Conservation (phyloP, 1,140 invertebrate species). For the Homarus americanus region DNA sequence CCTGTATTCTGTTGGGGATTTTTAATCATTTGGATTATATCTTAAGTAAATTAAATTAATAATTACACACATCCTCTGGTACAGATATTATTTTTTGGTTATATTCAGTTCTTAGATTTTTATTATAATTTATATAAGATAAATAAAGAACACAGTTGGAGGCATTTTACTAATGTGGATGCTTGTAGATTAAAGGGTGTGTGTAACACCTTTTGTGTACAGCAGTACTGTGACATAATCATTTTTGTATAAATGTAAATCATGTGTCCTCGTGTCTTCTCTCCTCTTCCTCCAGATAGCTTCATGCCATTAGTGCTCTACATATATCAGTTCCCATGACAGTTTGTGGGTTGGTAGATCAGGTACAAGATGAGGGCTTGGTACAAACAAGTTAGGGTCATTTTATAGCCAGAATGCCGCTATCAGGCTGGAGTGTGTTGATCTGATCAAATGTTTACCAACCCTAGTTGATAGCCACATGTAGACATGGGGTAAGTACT, state of each 20-base stretch:
- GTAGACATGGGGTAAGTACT: neutral
- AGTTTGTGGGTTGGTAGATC: neutral
- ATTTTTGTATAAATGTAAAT: conserved; percentile 51
- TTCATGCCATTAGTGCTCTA: conserved; percentile 17
- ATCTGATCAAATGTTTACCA: neutral
- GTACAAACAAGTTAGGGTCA: too few species aligned
- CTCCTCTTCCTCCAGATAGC: neutral
- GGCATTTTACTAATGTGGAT: conserved; percentile 7
- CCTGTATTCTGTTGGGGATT: neutral
- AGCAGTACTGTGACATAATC: neutral
- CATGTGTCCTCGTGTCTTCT: neutral
- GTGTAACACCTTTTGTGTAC: neutral
- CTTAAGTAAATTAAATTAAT: neutral
- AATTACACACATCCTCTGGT: neutral
- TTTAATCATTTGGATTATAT: neutral
- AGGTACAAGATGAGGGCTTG: neutral
- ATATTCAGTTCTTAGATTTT: neutral
- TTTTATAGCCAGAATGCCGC: too few species aligned
- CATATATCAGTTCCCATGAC: neutral
- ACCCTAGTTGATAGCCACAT: neutral
- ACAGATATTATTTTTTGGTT: neutral
- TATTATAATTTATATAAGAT: neutral
- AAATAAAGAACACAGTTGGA: neutral
- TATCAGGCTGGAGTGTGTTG: too few species aligned
- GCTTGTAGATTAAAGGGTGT: neutral